Evolutionary conservation across 1,140 invertebrate species (phyloP).

Genomic region (Panonychus citri): DNA sequence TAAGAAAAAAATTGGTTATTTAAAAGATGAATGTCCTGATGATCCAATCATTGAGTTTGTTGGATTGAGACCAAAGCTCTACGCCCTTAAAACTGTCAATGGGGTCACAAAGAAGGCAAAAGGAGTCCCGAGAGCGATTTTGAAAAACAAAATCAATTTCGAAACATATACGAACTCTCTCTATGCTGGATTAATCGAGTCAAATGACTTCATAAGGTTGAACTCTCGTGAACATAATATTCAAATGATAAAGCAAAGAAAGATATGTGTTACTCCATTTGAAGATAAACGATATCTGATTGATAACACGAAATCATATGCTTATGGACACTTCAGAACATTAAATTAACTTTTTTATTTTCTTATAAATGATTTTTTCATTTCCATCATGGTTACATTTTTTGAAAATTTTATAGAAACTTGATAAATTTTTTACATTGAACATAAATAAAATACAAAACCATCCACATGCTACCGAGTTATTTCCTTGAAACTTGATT

Average conservation of each 20-base stretch:
- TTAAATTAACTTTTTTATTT: no score
- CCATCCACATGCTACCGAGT: background rate
- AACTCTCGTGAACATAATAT: no score
- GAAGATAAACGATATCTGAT: no score
- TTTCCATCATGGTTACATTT: background rate
- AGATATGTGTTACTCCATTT: no score
- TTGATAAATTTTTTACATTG: background rate
- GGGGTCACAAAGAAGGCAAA: slow-evolving; percentile 1
- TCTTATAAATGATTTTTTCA: no score
- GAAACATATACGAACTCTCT: no score
- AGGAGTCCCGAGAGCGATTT: background rate
- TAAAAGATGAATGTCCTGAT: slow-evolving; percentile 1
- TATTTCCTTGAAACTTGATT: background rate
- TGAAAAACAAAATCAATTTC: no score
- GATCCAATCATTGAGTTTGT: slow-evolving; percentile 1
- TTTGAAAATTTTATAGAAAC: background rate
- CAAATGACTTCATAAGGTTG: no score
- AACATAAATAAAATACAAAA: background rate
- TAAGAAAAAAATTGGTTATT: slow-evolving; percentile 4
- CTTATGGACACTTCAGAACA: no score
- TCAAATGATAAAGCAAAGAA: no score
- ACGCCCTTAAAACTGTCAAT: background rate
- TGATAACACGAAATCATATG: no score
- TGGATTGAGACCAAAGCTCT: slow-evolving; percentile 4
- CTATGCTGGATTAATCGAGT: no score